Evolutionary conservation across 37 sponge, comb jelly and placozoan genomes (phyloP).

Genomic region (Ephydatia muelleri): DNA sequence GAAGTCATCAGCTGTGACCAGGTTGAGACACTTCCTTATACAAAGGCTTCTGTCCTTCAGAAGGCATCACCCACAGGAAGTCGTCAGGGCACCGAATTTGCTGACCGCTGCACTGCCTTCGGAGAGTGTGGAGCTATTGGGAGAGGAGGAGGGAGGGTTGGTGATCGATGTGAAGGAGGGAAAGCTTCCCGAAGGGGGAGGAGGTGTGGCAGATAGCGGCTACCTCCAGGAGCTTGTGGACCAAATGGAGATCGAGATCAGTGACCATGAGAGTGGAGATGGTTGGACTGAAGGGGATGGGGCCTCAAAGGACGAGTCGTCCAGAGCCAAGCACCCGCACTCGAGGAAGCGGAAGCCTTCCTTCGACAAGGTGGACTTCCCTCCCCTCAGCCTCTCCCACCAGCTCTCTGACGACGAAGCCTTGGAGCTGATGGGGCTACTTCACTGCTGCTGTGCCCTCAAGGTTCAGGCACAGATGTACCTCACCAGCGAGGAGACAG

Average conservation of each 20-base stretch:
- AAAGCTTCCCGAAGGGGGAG: not conserved
- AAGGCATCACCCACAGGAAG: not conserved
- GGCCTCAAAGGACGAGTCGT: constrained; percentile 15
- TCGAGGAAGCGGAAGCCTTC: constrained; percentile 33
- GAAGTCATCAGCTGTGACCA: constrained; percentile 54
- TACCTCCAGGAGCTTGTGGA: constrained; percentile 56
- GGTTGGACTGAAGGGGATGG: constrained; percentile 8
- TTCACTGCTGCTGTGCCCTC: constrained; percentile 49
- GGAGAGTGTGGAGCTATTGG: constrained; percentile 14
- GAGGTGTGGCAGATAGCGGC: constrained; percentile 1
- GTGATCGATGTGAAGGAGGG: constrained; percentile 41
- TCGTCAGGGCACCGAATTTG: not conserved
- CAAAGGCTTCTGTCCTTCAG: constrained; percentile 40
- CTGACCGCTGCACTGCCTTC: not conserved
- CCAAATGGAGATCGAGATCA: constrained; percentile 78
- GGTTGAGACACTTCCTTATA: constrained; percentile 49
- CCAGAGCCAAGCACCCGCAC: not conserved
- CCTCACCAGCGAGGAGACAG: constrained; percentile 56
- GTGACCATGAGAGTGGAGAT: constrained; percentile 47
- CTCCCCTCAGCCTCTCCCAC: constrained; percentile 6
- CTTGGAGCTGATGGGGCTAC: constrained; percentile 45
- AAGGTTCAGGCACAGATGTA: constrained; percentile 62
- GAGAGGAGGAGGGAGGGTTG: constrained; percentile 3
- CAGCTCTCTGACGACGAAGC: constrained; percentile 49
- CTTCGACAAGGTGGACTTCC: constrained; percentile 31